These are phyloP conservation scores for Drosophila neotestacea DNA, from an alignment of 2,888 invertebrate species.

Conservation along the genomic window DNA sequence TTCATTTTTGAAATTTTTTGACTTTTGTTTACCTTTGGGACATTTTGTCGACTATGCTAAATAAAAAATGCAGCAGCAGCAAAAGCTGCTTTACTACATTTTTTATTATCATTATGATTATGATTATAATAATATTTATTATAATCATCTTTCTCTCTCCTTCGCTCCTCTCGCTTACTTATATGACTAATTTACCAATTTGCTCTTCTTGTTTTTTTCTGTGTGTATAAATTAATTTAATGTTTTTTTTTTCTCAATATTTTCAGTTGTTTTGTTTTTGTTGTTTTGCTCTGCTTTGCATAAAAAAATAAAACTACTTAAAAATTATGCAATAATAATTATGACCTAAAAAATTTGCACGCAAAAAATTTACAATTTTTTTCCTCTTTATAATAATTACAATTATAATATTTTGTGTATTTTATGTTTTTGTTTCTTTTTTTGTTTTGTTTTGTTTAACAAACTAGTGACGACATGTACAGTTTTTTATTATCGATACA, in stretches of 20 bases:
- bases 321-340: slow-evolving; percentile 72
- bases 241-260: slow-evolving; percentile 37
- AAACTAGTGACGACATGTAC: slow-evolving; percentile 65
- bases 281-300: slow-evolving; percentile 65
- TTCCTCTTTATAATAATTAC: slow-evolving; percentile 4
- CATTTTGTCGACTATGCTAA: slow-evolving; percentile 44
- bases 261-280: slow-evolving; percentile 30
- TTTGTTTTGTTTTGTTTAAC: slow-evolving; percentile 39
- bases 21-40: slow-evolving; percentile 57
- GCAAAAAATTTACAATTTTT: slow-evolving; percentile 60
- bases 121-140: slow-evolving; percentile 24
- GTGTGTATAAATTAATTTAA: slow-evolving; percentile 68
- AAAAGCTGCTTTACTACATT: slow-evolving; percentile 28
- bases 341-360: slow-evolving; percentile 44
- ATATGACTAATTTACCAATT: slow-evolving; percentile 62
- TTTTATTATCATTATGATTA: slow-evolving; percentile 24
- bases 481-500: slow-evolving; percentile 23
- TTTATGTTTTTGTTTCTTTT: slow-evolving; percentile 27
- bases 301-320: slow-evolving; percentile 75
- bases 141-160: slow-evolving; percentile 37
- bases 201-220: slow-evolving; percentile 26
- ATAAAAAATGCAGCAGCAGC: slow-evolving; percentile 27
- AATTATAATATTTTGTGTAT: slow-evolving; percentile 12
- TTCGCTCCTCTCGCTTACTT: slow-evolving; percentile 28
- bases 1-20: slow-evolving; percentile 34